A percentile compares a stretch with the other conserved stretches of the same genome.
Conservation (phyloP, 2,888 invertebrate species). For the Drosophila robusta region DNA sequence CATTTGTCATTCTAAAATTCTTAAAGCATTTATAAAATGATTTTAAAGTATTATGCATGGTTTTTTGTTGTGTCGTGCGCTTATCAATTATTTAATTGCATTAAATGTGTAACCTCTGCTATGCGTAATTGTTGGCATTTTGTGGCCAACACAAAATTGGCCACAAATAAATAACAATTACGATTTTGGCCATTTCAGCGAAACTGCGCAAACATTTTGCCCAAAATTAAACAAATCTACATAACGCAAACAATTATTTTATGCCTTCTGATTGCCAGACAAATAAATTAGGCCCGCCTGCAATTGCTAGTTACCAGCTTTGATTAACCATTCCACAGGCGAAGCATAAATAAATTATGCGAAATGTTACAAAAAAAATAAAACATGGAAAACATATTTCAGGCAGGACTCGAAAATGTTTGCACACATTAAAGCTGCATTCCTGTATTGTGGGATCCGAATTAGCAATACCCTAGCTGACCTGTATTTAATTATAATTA, state of each 20-base stretch:
- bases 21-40: conserved; percentile 14
- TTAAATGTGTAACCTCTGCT: conserved; percentile 9
- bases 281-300: conserved; percentile 68
- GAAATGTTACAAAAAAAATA: conserved; percentile 12
- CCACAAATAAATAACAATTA: conserved; percentile 79
- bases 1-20: conserved; percentile 14
- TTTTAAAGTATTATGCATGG: neutral
- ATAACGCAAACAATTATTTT: conserved; percentile 46
- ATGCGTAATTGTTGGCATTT: conserved; percentile 26
- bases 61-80: conserved; percentile 1
- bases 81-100: conserved; percentile 32
- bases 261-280: conserved; percentile 62
- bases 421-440: conserved; percentile 20
- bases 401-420: conserved; percentile 7
- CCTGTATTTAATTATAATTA: neutral
- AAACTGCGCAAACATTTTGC: conserved; percentile 36
- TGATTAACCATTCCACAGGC: conserved; percentile 52
- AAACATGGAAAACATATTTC: conserved; percentile 35
- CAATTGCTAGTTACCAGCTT: conserved; percentile 42
- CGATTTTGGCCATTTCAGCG: conserved; percentile 43
- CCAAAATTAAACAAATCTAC: conserved; percentile 43
- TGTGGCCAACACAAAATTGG: conserved; percentile 57
- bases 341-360: conserved; percentile 58
- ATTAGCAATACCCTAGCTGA: neutral
- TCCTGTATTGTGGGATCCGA: neutral